Base-by-base conservation (phyloP, 64 coral and sea anemone genomes). In the Anthopleura sola region DNA sequence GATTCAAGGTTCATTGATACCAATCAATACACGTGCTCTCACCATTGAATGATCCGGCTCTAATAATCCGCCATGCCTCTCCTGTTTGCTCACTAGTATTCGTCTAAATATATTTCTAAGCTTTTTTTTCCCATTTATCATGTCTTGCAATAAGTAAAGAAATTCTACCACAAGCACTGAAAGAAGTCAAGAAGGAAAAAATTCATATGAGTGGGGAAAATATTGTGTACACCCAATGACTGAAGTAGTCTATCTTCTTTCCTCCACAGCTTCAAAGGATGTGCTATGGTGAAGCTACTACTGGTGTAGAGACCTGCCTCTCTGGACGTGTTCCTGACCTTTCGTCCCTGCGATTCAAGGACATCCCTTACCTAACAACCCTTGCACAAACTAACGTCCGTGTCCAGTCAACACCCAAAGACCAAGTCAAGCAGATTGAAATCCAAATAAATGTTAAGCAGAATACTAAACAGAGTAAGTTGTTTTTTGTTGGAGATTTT, bases 261-360 rank as follows among this genome's bases (percentile, higher is more conserved):
- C n/a, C 44, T 12, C 24, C 6, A 31, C 37, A 91, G 89, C 5
- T 86, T 28, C 15, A 86, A n/a, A 49, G 24, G 47, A 16, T 6
- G 48, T 91, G 89, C 16, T 26, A 33, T 24, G 89, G 89, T 11
- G 24, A 86, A 33, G 75, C 58, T 21, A 66, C 62, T 17, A 78
- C 81, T 69, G 89, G 89, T 34, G 57, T 91, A 23, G 83, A 80
- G 19, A 51, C 36, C 4, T 91, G 89, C 38, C 24, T 56, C 0
- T 58, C 33, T 50, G 89, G 75, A 81, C 23, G 46, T 24, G 26
- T 69, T 20, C 89, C 89, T 9, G 69, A 66, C 47, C 37, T 86
- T 0, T 18, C 84, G 10, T 9, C 76, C 6, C 48, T 86, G 28
- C 77, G 75, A 36, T 82, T 91, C 46, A 36, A 56, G 24, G 50